phyloP scores from a whole-genome alignment of 2,888 invertebrate genomes.

The Tiphia femorata region DNA sequence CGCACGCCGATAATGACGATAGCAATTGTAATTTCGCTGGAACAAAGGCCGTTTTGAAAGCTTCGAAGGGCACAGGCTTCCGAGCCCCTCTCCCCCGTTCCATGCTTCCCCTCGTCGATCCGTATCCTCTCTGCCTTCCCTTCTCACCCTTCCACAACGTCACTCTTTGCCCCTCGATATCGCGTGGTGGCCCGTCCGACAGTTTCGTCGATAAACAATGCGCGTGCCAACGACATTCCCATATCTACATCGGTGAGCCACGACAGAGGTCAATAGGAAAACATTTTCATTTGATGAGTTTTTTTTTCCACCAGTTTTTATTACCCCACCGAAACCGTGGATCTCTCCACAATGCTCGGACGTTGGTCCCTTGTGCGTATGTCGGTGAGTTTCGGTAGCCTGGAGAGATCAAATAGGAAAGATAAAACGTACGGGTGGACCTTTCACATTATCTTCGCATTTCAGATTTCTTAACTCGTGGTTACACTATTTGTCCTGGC shows the following conservation, averaged over 20 bases:
- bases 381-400: not conserved
- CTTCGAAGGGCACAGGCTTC: no score
- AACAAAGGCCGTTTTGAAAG: constrained; percentile 59
- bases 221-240: constrained; percentile 39
- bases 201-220: constrained; percentile 51
- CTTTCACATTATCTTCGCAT: no score
- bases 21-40: constrained; percentile 65
- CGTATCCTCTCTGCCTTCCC: no score
- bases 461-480: no score
- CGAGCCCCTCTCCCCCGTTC: no score
- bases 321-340: not conserved
- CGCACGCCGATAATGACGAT: constrained; percentile 64
- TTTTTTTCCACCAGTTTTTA: constrained; percentile 18
- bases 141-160: no score
- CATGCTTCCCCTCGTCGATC: no score
- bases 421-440: no score
- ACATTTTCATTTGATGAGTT: no score
- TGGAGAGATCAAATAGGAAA: no score
- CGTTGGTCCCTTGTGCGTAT: not conserved
- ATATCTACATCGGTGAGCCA: constrained; percentile 34
- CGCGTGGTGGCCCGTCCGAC: constrained; percentile 18
- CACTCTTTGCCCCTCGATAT: constrained; percentile 46
- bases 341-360: not conserved
- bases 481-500: no score
- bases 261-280: no score